Evolutionary conservation across 2,113 vertebrate species (phyloP).

Genomic region (Anolis sagrei): DNA sequence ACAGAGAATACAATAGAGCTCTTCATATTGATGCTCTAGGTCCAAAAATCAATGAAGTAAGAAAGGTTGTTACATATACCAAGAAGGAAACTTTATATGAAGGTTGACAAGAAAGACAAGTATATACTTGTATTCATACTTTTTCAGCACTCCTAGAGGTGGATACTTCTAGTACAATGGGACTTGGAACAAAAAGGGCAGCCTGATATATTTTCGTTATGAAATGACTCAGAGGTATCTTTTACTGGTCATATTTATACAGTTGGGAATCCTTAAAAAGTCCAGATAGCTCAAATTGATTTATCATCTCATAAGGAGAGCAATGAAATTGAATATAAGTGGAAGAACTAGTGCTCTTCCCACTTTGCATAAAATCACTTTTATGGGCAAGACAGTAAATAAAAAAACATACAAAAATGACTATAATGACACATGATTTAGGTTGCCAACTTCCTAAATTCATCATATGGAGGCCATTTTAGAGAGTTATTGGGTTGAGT

Average conservation of each 20-base stretch:
- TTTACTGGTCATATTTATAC: too few relatives aligned
- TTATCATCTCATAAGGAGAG: too few relatives aligned
- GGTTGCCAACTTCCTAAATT: not conserved
- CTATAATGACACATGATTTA: not conserved
- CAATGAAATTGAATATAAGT: too few relatives aligned
- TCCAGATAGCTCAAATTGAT: too few relatives aligned
- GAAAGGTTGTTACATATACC: not conserved
- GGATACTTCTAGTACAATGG: not conserved
- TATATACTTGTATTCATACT: not conserved
- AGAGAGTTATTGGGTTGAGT: not conserved
- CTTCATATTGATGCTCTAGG: not conserved
- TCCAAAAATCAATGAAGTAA: not conserved
- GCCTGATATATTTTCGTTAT: not conserved
- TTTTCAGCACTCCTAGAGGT: not conserved
- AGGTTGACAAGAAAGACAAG: not conserved
- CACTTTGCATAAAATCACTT: too few relatives aligned
- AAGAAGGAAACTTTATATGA: not conserved
- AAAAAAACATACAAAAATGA: not conserved
- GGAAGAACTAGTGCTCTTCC: too few relatives aligned
- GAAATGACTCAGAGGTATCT: too few relatives aligned
- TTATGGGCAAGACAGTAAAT: not conserved
- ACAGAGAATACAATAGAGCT: too few relatives aligned
- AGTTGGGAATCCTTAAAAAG: too few relatives aligned
- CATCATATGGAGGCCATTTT: not conserved
- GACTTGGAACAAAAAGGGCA: not conserved